Percentiles rank a stretch among this genome's conserved stretches.
Evolutionary conservation across 2,888 invertebrate species (phyloP).

Genomic region (Euclidia mi): DNA sequence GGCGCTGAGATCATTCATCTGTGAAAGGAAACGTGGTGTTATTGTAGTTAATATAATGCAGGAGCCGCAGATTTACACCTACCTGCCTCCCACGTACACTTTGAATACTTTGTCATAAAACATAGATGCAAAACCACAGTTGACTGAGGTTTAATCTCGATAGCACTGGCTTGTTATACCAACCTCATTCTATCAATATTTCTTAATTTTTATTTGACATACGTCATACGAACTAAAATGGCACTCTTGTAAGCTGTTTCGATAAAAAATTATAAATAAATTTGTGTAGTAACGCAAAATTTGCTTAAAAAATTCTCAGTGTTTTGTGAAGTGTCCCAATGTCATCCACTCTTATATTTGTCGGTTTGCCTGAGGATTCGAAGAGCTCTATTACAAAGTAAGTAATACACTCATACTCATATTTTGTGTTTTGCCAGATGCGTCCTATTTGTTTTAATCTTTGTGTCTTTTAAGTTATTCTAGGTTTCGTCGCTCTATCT

Average conservation of each 20-base stretch:
- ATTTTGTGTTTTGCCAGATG: too few species aligned
- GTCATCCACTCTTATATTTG: slow-evolving; percentile 91
- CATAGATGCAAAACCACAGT: slow-evolving; percentile 71
- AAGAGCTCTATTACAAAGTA: slow-evolving; percentile 91
- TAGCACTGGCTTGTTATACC: slow-evolving; percentile 71
- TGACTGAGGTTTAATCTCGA: slow-evolving; percentile 65
- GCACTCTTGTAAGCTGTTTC: too few species aligned
- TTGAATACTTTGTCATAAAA: slow-evolving; percentile 74
- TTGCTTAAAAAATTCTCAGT: slow-evolving; percentile 61
- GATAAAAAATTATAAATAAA: too few species aligned
- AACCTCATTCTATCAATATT: slow-evolving; percentile 15
- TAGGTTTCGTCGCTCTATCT: too few species aligned
- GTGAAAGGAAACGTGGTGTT: slow-evolving; percentile 64
- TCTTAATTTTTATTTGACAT: slow-evolving; percentile 51
- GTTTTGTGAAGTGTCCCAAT: slow-evolving; percentile 75
- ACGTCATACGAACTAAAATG: slow-evolving; percentile 35
- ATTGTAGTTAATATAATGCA: slow-evolving; percentile 62
- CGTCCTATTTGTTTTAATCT: too few species aligned
- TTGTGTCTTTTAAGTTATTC: too few species aligned
- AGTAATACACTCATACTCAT: too few species aligned
- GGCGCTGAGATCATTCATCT: slow-evolving; percentile 45
- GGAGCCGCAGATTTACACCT: slow-evolving; percentile 71
- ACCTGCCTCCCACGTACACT: slow-evolving; percentile 77
- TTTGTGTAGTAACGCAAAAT: slow-evolving; percentile 41
- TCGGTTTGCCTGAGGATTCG: slow-evolving; percentile 89